A percentile compares a stretch with the other conserved stretches of the same genome.
Evolutionary conservation across 1,140 invertebrate species (phyloP).

Genomic region (Pseudomyrmex flavicornis): DNA sequence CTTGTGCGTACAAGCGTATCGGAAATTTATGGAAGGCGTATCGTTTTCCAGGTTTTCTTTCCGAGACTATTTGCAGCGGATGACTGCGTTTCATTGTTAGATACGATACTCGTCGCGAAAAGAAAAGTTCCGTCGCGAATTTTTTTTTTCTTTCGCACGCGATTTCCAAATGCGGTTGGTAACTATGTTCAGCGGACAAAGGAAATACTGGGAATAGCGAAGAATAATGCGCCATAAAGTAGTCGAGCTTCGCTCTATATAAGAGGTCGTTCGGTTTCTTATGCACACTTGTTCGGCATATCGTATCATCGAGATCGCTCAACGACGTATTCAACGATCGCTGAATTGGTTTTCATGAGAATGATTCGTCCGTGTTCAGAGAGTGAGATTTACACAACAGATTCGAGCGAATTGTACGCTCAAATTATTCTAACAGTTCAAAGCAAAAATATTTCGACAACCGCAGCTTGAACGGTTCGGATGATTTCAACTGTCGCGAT

Average conservation of each 20-base stretch:
- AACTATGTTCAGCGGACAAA: conserved; percentile 5
- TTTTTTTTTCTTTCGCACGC: conserved; percentile 30
- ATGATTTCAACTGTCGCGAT: too few relatives aligned
- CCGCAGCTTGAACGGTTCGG: too few relatives aligned
- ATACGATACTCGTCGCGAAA: not conserved
- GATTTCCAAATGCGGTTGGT: conserved; percentile 43
- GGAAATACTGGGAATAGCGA: conserved; percentile 23
- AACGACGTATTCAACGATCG: not conserved
- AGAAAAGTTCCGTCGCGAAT: conserved; percentile 7
- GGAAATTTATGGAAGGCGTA: conserved; percentile 44
- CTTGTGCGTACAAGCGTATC: conserved; percentile 14
- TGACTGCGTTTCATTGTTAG: conserved; percentile 10
- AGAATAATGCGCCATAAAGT: conserved; percentile 41
- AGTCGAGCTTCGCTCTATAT: conserved; percentile 14
- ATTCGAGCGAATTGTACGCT: too few relatives aligned
- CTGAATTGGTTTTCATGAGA: not conserved
- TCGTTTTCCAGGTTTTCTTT: conserved; percentile 26
- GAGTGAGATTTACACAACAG: too few relatives aligned
- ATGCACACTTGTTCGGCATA: not conserved
- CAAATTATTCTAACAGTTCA: too few relatives aligned
- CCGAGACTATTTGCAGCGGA: conserved; percentile 28
- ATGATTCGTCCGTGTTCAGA: not conserved
- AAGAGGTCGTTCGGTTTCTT: conserved; percentile 21
- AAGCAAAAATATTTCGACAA: too few relatives aligned
- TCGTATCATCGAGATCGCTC: not conserved